A percentile compares a stretch with the other conserved stretches of the same genome.
phyloP scores from a whole-genome alignment of 2,888 invertebrate species.

The Prenolepis imparis region DNA sequence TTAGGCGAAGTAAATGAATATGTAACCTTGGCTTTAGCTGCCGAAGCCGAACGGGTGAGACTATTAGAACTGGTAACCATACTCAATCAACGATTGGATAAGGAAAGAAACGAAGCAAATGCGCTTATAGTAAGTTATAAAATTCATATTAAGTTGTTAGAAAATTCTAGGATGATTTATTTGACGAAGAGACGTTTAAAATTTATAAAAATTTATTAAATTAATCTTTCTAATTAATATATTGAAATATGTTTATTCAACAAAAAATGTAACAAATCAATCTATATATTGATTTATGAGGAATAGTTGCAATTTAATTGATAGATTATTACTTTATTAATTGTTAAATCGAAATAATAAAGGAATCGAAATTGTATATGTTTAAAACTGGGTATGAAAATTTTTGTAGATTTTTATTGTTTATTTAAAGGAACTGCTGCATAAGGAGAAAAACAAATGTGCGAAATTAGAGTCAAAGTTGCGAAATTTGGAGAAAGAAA shows the following conservation, averaged over 20 bases:
- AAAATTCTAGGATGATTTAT: slow-evolving; percentile 79
- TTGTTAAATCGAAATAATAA: neutral
- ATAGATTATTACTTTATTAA: neutral
- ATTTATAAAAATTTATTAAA: neutral
- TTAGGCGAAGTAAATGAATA: slow-evolving; percentile 78
- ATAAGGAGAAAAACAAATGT: slow-evolving; percentile 87
- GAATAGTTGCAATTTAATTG: neutral
- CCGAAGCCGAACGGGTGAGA: slow-evolving; percentile 89
- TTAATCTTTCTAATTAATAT: slow-evolving; percentile 1
- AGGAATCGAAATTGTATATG: neutral
- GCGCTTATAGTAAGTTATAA: slow-evolving; percentile 73
- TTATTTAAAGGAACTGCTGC: slow-evolving; percentile 81
- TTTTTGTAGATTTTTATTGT: slow-evolving; percentile 1
- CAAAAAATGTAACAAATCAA: neutral
- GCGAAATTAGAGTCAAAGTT: slow-evolving; percentile 88
- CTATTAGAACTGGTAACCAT: slow-evolving; percentile 88
- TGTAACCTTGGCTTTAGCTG: slow-evolving; percentile 87
- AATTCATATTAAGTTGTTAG: slow-evolving; percentile 70
- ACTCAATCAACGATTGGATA: slow-evolving; percentile 88
- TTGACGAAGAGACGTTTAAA: neutral
- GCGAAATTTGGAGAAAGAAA: slow-evolving; percentile 88
- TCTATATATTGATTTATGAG: neutral
- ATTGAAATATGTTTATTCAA: slow-evolving; percentile 4
- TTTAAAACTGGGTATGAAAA: neutral
- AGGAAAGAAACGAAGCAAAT: slow-evolving; percentile 86